Conservation (phyloP, 2,113 vertebrate species). For the Pica pica region DNA sequence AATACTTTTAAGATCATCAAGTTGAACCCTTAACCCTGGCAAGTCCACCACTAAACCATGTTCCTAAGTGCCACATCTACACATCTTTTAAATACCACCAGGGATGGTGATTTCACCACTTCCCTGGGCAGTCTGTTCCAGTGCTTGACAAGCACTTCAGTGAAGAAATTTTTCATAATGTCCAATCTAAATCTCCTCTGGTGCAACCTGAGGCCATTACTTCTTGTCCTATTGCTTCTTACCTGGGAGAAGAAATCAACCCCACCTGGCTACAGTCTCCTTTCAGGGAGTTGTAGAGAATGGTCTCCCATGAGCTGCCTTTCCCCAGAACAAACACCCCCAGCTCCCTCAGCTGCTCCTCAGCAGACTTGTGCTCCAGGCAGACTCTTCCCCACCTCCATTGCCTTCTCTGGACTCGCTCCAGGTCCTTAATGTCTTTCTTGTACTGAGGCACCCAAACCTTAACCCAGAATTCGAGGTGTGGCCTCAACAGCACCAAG, state of each 20-base stretch:
- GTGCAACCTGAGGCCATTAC: neutral
- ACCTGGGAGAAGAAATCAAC: neutral
- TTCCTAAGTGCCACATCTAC: neutral
- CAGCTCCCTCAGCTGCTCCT: neutral
- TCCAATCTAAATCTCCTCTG: neutral
- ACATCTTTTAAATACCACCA: neutral
- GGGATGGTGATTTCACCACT: neutral
- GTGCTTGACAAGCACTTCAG: neutral
- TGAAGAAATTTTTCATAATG: neutral
- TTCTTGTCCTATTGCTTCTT: neutral
- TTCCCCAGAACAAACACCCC: neutral
- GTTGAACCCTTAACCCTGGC: neutral
- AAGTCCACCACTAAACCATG: neutral
- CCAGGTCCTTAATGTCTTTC: neutral
- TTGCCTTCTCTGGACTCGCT: accelerated
- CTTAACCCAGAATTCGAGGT: accelerated
- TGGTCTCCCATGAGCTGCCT: neutral
- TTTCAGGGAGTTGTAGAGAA: neutral
- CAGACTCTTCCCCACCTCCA: neutral
- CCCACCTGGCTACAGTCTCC: neutral
- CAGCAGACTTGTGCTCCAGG: neutral
- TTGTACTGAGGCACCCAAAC: neutral
- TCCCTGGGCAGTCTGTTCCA: neutral
- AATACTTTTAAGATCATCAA: neutral
- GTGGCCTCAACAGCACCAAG: accelerated